Conservation (phyloP, 2,888 invertebrate species). For the Tipula vernalis region DNA sequence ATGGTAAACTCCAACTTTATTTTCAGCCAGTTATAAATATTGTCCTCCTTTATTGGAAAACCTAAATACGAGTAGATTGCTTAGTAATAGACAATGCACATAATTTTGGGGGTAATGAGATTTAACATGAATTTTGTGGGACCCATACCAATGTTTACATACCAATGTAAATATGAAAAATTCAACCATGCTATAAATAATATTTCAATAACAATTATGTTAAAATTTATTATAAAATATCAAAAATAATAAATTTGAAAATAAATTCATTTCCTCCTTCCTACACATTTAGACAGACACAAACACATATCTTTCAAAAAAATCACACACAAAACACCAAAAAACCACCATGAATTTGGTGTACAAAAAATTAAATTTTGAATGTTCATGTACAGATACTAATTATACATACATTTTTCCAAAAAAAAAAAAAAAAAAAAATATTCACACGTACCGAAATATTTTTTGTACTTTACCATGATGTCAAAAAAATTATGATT, state of each 20-base stretch:
- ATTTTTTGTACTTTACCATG: background rate
- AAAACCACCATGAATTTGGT: background rate
- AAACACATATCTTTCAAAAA: background rate
- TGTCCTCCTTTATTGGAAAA: too few species aligned
- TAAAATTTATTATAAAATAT: background rate
- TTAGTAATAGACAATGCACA: too few species aligned
- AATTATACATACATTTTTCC: background rate
- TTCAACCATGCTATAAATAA: background rate
- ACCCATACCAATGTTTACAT: background rate
- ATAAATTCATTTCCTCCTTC: background rate
- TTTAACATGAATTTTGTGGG: background rate
- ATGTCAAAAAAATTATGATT: slow-evolving; percentile 1
- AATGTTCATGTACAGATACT: background rate
- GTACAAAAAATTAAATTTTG: background rate
- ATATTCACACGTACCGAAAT: background rate
- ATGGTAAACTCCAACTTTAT: too few species aligned
- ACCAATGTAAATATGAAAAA: background rate
- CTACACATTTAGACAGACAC: background rate
- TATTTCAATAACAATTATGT: background rate
- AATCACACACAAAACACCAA: background rate
- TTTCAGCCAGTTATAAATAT: too few species aligned
- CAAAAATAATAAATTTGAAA: background rate
- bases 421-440: background rate
- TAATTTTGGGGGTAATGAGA: too few species aligned
- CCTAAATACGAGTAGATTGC: too few species aligned